These are phyloP conservation scores for Gobio occitaniae DNA, from an alignment of 2,797 vertebrate genomes.

Conservation along the genomic window DNA sequence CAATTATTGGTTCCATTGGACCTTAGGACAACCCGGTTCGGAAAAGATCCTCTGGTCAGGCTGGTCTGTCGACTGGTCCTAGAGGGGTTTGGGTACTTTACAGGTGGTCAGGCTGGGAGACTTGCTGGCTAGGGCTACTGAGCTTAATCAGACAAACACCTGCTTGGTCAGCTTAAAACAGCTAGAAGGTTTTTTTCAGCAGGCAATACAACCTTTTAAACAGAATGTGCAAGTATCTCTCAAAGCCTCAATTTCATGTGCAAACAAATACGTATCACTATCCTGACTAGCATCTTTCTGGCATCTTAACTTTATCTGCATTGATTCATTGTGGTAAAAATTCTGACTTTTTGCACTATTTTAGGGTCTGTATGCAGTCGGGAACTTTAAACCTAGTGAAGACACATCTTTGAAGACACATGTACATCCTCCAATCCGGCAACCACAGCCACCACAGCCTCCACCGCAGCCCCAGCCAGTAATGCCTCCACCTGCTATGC, in stretches of 20 bases:
- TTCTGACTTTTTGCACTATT: slow-evolving; percentile 4
- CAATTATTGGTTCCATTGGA: background rate
- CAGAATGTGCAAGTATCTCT: background rate
- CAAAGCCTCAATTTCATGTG: background rate
- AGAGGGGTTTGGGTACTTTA: background rate
- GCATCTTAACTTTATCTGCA: background rate
- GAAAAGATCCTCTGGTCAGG: background rate
- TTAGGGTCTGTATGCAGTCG: slow-evolving; percentile 94
- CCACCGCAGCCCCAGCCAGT: slow-evolving; percentile 56
- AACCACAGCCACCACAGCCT: slow-evolving; percentile 32
- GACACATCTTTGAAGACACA: slow-evolving; percentile 72
- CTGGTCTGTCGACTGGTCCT: background rate
- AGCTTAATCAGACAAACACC: background rate
- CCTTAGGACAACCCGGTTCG: background rate
- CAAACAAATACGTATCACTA: background rate
- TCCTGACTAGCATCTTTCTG: background rate
- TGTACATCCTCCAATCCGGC: slow-evolving; percentile 35
- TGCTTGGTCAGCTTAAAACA: background rate
- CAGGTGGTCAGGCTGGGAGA: background rate
- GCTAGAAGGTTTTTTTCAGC: background rate
- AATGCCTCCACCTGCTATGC: slow-evolving; percentile 69
- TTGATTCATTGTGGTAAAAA: background rate
- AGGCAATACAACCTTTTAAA: background rate
- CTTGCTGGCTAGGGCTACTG: too few relatives aligned
- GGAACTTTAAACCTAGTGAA: slow-evolving; percentile 93